Percentiles rank a stretch among this genome's conserved stretches.
Conservation (phyloP, 2,113 vertebrate genomes). For the Fregetta grallaria region DNA sequence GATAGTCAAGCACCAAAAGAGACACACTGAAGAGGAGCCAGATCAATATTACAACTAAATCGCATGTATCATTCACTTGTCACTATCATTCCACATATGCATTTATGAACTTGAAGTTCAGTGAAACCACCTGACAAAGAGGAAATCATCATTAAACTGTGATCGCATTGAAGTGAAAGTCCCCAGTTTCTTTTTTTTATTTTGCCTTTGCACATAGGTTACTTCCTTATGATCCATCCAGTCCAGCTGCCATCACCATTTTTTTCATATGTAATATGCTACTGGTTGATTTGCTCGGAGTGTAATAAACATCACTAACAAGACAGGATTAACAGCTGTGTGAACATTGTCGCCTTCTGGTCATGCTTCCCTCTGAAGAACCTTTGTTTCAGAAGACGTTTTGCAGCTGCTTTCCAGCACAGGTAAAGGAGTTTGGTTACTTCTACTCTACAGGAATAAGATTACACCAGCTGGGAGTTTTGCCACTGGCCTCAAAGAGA, state of each 20-base stretch:
- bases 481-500: background rate
- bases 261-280: background rate
- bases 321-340: background rate
- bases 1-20: background rate
- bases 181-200: no score
- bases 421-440: background rate
- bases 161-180: background rate
- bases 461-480: background rate
- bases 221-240: background rate
- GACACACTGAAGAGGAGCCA: background rate
- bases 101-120: background rate
- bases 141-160: background rate
- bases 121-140: background rate
- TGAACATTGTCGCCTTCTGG: background rate
- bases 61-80: fast-evolving
- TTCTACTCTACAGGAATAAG: background rate
- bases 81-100: background rate
- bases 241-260: background rate
- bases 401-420: background rate
- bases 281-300: background rate
- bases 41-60: background rate
- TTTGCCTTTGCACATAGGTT: background rate
- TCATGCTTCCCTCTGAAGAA: background rate
- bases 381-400: background rate
- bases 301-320: background rate